Base-by-base conservation (phyloP, 2,113 vertebrate species). In the Malurus elegans region DNA sequence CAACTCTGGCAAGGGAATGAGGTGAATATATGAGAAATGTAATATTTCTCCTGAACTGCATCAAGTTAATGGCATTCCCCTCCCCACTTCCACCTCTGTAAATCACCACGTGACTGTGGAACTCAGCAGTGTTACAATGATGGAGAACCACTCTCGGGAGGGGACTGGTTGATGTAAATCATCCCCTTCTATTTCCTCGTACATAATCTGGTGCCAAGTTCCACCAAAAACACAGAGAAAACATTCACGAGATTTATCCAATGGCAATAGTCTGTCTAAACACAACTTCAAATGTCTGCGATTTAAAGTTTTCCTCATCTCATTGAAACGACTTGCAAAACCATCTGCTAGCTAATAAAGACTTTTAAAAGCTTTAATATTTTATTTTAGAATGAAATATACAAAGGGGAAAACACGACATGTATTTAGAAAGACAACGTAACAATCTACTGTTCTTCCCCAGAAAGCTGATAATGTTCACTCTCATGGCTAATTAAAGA, bases 261-360 rank as follows among this genome's bases (percentile, higher is more conserved):
- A 87, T 79, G 93, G 87, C 92, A 95, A 83, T 51, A 93, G 67
- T 64, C 75, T 91, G 65, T 67, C 88, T 89, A 91, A 95, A 88
- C 66, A 78, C 79, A 93, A 76, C 66, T 94, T 75, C 58, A 96
- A 93, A 93, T 82, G 87, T 87, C 81, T 91, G 72, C 57, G 79
- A 85, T 88, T 88, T 88, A 90, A 81, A 86, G 70, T 92, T 95
- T 92, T 47, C 87, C 87, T 94, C 62, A 65, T 89, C 87, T 92
- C 85, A 90, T 95, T 95, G 91, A 96, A 95, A 91, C 65, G 36
- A 71, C 85, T 91, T 88, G 90, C 51, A 92, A 94, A 95, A 79
- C 94, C 95, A 97, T 96, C 95, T 97, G 95, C 75, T 86, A 89
- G 85, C 83, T 97, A 97, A 95, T 96, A 96, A 95, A 86, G 89